Conservation (phyloP, 2,797 vertebrate species). For the Cossypha polioptera region DNA sequence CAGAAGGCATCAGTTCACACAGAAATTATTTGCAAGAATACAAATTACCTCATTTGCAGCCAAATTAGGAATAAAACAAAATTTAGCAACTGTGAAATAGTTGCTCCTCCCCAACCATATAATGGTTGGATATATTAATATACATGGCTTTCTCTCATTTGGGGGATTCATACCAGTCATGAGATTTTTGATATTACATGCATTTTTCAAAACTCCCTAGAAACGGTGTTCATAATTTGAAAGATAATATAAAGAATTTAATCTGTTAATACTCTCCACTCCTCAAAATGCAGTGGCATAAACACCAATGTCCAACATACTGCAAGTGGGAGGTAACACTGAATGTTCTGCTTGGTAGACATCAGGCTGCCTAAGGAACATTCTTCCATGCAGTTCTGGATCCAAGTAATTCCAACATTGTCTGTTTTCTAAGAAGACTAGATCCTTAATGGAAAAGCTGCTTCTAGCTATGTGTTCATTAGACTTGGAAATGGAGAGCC, state of each 20-base stretch:
- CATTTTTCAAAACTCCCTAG: background rate
- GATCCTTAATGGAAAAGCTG: conserved; percentile 47
- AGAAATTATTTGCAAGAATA: background rate
- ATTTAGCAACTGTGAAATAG: background rate
- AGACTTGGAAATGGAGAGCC: conserved; percentile 73
- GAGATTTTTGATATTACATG: background rate
- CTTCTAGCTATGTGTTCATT: conserved; percentile 52
- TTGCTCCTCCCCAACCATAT: background rate
- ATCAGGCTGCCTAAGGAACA: background rate
- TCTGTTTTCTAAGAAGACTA: conserved; percentile 25
- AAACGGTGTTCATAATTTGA: background rate
- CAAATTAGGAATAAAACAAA: background rate
- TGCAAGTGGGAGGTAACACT: rapidly evolving
- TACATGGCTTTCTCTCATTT: background rate
- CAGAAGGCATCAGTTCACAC: background rate
- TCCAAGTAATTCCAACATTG: conserved; percentile 10
- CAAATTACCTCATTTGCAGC: background rate
- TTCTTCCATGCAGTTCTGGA: conserved; percentile 20
- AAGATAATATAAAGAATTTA: background rate
- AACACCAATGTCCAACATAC: background rate
- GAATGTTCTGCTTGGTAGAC: background rate
- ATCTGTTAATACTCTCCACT: background rate
- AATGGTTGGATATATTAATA: background rate
- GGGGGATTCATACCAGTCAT: background rate
- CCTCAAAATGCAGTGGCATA: background rate